Base-by-base conservation (phyloP, 2,113 vertebrate genomes). In the Plecturocebus donacophilus region DNA sequence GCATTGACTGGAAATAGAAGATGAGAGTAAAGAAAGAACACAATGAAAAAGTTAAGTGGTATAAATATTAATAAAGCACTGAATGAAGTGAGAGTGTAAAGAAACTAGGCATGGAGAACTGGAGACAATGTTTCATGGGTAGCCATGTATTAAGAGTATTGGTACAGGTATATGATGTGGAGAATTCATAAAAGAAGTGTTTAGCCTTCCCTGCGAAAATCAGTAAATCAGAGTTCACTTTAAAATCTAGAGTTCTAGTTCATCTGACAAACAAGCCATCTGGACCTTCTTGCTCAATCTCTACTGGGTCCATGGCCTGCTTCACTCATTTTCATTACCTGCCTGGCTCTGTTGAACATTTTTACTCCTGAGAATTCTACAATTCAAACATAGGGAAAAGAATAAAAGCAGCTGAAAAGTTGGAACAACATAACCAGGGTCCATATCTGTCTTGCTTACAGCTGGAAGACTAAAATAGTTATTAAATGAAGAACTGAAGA, bases 201-300 rank as follows among this genome's bases (percentile, higher is more conserved):
- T 89, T n/a, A 76, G 27, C 10, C 8, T 79, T 84, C 35, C 8
- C 38, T 23, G 61, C 79, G 66, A 90, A 47, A 86, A 90, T 94
- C 49, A 91, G 25, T n/a, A 91, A 61, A 49, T 49, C 58, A 64
- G 12, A 75, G 38, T 81, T 88, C 38, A 70, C 21, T 45, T 87
- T 70, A n/a, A 95, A 92, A 84, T 96, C 52, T 87, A 66, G 52
- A 85, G 88, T 68, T 58, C 45, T 89, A n/a, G n/a, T 89, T 97
- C 76, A 70, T 35, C 35, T 61, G 40, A 42, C 85, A 66, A 95
- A 61, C n/a, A 23, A 84, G 20, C 45, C 19, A 30, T 17, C 25
- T 87, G 38, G 30, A 21, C 83, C 35, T 82, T 52, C 38, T 52
- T 42, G 32, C 27, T 68, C 35, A 52, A 17, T 20, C 16, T 17